A percentile compares a stretch with the other conserved stretches of the same genome.
Evolutionary conservation across 2,888 invertebrate species (phyloP).

Genomic region (Clistopyga incitator): DNA sequence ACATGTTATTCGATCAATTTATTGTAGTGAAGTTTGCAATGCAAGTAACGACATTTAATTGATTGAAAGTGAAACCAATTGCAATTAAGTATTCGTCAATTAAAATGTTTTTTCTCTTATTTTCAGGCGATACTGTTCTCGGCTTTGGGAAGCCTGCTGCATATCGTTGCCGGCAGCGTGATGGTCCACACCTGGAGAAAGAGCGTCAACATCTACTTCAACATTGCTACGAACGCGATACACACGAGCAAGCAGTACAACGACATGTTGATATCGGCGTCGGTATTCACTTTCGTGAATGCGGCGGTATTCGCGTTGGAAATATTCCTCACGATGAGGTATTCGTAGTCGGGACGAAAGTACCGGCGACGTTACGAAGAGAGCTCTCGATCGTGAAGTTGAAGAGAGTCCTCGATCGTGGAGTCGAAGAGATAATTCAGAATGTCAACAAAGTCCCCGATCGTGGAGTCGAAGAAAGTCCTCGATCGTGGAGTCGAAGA

Average conservation of each 20-base stretch:
- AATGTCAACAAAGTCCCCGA: too few relatives aligned
- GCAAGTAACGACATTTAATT: not conserved
- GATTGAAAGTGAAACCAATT: not conserved
- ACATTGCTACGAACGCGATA: constrained; percentile 84
- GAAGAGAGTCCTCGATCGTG: constrained; percentile 26
- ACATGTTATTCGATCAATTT: too few relatives aligned
- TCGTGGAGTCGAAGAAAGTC: too few relatives aligned
- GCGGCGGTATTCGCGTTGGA: constrained; percentile 87
- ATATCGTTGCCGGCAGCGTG: constrained; percentile 88
- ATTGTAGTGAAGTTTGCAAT: not conserved
- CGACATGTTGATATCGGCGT: constrained; percentile 88
- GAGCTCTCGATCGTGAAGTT: too few relatives aligned
- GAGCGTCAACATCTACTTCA: constrained; percentile 77
- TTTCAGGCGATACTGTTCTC: constrained; percentile 87
- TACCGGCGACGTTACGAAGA: not conserved
- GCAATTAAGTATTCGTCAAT: constrained; percentile 14
- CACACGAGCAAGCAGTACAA: constrained; percentile 89
- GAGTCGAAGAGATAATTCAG: constrained; percentile 45
- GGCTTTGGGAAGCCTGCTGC: constrained; percentile 87
- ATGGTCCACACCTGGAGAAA: constrained; percentile 86
- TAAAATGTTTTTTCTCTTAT: constrained; percentile 18
- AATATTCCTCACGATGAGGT: constrained; percentile 87
- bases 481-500: constrained; percentile 21
- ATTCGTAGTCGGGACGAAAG: constrained; percentile 68
- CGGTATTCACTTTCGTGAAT: constrained; percentile 88